phyloP scores from a whole-genome alignment of 2,797 vertebrate genomes.

The Syngnathus rostellatus region DNA sequence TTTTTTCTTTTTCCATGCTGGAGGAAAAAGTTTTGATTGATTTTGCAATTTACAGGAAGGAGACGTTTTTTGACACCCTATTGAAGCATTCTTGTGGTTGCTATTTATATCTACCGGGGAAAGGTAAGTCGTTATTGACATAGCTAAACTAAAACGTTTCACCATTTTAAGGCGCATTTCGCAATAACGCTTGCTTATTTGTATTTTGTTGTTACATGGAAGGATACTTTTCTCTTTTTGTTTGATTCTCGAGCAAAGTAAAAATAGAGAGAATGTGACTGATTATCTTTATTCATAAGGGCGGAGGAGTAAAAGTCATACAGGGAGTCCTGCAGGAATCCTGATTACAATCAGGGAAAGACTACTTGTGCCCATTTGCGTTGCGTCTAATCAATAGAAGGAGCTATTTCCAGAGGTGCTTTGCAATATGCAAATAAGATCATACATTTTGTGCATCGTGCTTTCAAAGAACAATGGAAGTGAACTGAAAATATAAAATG shows the following conservation, averaged over 20 bases:
- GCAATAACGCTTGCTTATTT: neutral
- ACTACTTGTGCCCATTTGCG: neutral
- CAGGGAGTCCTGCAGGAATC: neutral
- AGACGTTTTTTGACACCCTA: neutral
- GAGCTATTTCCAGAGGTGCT: neutral
- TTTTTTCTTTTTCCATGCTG: conserved; percentile 36
- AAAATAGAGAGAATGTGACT: neutral
- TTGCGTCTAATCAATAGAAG: neutral
- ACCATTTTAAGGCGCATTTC: neutral
- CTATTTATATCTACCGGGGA: neutral
- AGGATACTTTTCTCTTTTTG: neutral
- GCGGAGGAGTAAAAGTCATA: neutral
- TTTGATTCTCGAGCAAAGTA: neutral
- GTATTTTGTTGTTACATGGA: neutral
- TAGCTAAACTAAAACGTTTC: neutral
- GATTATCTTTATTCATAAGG: neutral
- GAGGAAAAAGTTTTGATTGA: conserved; percentile 17
- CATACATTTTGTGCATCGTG: neutral
- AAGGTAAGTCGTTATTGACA: neutral
- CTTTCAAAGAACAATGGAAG: neutral
- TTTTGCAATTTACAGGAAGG: neutral
- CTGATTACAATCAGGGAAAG: neutral
- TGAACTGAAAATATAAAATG: neutral
- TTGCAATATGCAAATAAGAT: neutral
- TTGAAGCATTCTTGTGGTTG: neutral